A percentile compares a stretch with the other conserved stretches of the same genome.
Conservation (phyloP, 2,113 vertebrate species). For the Anas platyrhynchos region DNA sequence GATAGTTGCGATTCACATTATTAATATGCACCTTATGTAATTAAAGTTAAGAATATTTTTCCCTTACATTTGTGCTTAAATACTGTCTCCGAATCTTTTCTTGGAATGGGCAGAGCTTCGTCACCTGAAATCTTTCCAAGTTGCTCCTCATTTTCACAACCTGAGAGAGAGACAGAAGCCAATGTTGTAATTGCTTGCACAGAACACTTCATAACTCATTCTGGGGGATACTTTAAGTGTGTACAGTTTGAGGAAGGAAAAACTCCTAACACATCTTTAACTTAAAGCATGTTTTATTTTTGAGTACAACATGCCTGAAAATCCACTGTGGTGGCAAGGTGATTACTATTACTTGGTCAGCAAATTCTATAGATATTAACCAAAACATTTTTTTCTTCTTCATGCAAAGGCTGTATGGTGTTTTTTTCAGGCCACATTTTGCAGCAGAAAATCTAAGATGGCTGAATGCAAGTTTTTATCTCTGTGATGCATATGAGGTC, state of each 20-base stretch:
- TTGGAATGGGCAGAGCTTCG: conserved; percentile 96
- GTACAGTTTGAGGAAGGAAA: neutral
- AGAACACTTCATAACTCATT: neutral
- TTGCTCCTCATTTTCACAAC: conserved; percentile 97
- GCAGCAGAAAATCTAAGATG: rapidly evolving
- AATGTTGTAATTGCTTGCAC: neutral
- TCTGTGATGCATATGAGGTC: neutral
- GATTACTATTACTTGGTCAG: neutral
- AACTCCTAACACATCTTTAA: neutral
- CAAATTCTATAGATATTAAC: neutral
- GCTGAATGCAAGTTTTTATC: neutral
- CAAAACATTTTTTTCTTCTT: neutral
- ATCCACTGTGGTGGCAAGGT: neutral
- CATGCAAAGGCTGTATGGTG: neutral
- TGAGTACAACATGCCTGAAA: neutral
- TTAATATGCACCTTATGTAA: neutral
- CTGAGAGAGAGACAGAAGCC: conserved; percentile 69
- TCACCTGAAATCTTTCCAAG: conserved; percentile 95
- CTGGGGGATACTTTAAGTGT: neutral
- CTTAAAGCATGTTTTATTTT: neutral
- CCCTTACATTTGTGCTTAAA: conserved; percentile 95
- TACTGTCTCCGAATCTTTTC: conserved; percentile 96
- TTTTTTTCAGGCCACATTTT: neutral
- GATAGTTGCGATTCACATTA: neutral
- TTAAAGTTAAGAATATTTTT: neutral